These are phyloP conservation scores for Ctenodactylus gundi DNA, from an alignment of 2,113 vertebrate species.

Conservation along the genomic window DNA sequence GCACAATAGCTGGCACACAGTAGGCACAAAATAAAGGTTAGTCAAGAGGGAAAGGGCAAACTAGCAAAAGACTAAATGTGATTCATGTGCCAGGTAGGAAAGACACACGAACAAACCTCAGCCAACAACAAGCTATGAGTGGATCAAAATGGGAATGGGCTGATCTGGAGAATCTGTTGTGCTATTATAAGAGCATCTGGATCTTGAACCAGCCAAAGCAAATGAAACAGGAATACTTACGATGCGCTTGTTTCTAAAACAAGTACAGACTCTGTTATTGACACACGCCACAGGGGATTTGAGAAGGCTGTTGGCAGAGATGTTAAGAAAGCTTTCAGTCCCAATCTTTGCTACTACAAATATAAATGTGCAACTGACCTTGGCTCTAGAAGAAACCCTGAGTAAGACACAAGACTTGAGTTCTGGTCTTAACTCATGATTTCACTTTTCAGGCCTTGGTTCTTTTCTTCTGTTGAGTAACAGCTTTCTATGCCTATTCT, in stretches of 20 bases:
- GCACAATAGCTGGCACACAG: neutral
- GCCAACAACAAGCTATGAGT: neutral
- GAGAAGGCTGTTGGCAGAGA: conserved; percentile 42
- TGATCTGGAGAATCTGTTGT: conserved; percentile 59
- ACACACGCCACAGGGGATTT: conserved; percentile 60
- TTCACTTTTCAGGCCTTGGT: neutral
- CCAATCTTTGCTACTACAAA: conserved; percentile 33
- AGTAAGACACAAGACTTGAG: neutral
- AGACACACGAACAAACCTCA: conserved; percentile 31
- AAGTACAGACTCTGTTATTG: conserved; percentile 61
- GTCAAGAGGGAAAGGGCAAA: conserved; percentile 15
- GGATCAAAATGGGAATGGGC: conserved; percentile 21
- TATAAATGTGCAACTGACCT: conserved; percentile 24
- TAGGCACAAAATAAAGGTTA: conserved; percentile 11
- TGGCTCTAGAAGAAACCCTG: conserved; percentile 26
- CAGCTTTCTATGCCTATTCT: neutral
- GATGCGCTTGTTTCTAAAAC: conserved; percentile 64
- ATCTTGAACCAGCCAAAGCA: conserved; percentile 63
- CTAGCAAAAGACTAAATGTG: neutral
- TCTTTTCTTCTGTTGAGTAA: conserved; percentile 22
- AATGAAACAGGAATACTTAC: conserved; percentile 65
- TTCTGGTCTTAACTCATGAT: neutral
- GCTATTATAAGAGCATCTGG: conserved; percentile 64
- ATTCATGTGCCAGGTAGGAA: conserved; percentile 7
- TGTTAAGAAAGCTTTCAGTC: conserved; percentile 64